Base-by-base conservation (phyloP, 2,113 vertebrate genomes). In the Thunnus thynnus region DNA sequence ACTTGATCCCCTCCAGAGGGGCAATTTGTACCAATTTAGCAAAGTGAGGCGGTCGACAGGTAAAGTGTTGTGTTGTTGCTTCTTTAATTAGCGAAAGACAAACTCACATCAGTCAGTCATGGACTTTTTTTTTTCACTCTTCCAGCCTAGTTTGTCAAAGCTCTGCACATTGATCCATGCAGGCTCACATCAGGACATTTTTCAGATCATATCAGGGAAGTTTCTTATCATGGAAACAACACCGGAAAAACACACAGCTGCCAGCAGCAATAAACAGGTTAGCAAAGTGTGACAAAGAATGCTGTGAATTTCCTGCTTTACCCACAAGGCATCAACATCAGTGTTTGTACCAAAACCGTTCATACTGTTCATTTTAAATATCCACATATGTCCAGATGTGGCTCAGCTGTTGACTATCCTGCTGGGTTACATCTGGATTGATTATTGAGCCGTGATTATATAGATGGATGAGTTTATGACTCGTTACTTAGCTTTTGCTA, bases 161-260 rank as follows among this genome's bases (percentile, higher is more conserved):
- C 63, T 41, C 44, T 27, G 20, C 41, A 30, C 13, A 58, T 58
- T 3, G 20, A 61, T 54, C 47, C 52, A 3, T 0, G 16, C 10
- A 13, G 44, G 4, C 17, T 36, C 55, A 27, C 30, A 20, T 69
- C 20, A 18, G 47, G 55, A 61, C 47, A 4, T 3, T 52, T 3
- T 52, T 60, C 55, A 48, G 64, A 68, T 77, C n/a, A 9, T 22
- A 41, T 76, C 63, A 17, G 13, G 18, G 10, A 67, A 16, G 50
- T 55, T 55, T 76, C 44, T 32, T 48, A 50, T 76, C 63, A 52
- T 5, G n/a, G 30, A 18, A 36, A 36, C 32, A 36, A 36, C 27
- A 30, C 27, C 27, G 27, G 27, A 30, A 30, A 30, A 30, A 25
- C 44, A 32, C 0, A 4, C 17, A 32, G 48, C 32, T 36, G 32